Base-by-base conservation (phyloP, 2,113 vertebrate species). In the Limanda limanda region DNA sequence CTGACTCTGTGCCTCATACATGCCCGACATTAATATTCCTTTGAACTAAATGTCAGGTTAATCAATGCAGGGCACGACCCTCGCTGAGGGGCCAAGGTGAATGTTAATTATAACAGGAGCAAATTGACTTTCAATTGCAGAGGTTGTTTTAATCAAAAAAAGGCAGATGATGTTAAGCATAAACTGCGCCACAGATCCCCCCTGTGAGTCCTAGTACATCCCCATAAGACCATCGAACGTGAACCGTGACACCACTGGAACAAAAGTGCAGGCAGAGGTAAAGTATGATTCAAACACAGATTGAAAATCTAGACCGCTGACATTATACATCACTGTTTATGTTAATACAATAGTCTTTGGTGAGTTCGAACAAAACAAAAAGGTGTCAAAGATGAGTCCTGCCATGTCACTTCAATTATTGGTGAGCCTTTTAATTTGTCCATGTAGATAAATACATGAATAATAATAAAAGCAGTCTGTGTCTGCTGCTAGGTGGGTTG, bases 31-130 rank as follows among this genome's bases (percentile, higher is more conserved):
- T 85, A 85, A 84, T 83, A 83, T 74, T 81, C 68, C 79, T 89
- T 87, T 92, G 82, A 91, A 80, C 80, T 74, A 76, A 89, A 90
- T 85, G 88, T 85, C 90, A 90, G 58, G 74, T 84, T 88, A 69
- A 81, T 71, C 74, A 67, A 54, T 25, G 42, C 24, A 12, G 59
- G 68, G 21, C 59, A 42, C 2, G n/a, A 67, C 61, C 66, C 75
- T 73, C 37, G 10, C 76, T 15, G 12, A 63, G 67, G 24, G 82
- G 64, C 80, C 84, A 86, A 86, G 87, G 88, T 88, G 85, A 89
- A 89, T 80, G 86, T 76, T 91, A 89, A 90, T 91, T 86, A 89
- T 73, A 63, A 76, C 59, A 40, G 72, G 14, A 79, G 62, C 45
- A 83, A 81, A 88, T 69, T 84, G 76, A 87, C 82, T 89, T 81